Evolutionary conservation across 35 echinoderm and acorn worm genomes (phyloP), one percentile per base, ranked within the genome.

Genomic region (Lytechinus pictus): DNA sequence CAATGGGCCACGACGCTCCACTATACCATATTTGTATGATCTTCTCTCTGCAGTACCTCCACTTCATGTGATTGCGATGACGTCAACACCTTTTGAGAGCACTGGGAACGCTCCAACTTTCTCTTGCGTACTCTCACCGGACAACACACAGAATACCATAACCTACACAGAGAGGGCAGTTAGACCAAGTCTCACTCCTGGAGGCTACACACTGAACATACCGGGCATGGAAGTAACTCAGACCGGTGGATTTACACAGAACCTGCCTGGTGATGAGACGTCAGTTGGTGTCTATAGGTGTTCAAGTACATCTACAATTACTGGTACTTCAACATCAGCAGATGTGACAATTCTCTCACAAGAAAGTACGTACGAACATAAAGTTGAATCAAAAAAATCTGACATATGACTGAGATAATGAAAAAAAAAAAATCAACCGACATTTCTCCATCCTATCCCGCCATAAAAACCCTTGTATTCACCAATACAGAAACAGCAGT

Each of bases 231-330:
- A 24, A 19, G 8, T 8, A 79, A 24, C 16, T n/a, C 66, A 79
- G 66, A n/a, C 66, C n/a, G 66, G 66, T n/a, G 66, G 66, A n/a
- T 79, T 79, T n/a, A 79, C 14, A 79, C 66, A 79, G 66, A n/a
- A 79, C 14, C 66, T n/a, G 8, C 66, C 66, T 19, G 21, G 4
- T 79, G 16, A 4, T n/a, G 19, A 3, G 6, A 79, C 21, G 14
- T n/a, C 66, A 0, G 19, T 24, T 79, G 66, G 66, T 19, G 66
- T 79, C 4, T 79, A 79, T 24, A 79, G 21, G 21, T 79, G 66
- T 24, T 79, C 66, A 4, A 71, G 61, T 71, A 71, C 61, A 24
- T 79, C 66, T 4, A 79, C 66, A n/a, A 24, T 7, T 79, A 79
- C 2, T 16, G 57, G 57, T 16, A 12, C 57, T 60, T 12, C 57